A percentile compares a stretch with the other conserved stretches of the same genome.
Evolutionary conservation across 2,888 invertebrate species (phyloP).

Genomic region (Brachyptera risi): DNA sequence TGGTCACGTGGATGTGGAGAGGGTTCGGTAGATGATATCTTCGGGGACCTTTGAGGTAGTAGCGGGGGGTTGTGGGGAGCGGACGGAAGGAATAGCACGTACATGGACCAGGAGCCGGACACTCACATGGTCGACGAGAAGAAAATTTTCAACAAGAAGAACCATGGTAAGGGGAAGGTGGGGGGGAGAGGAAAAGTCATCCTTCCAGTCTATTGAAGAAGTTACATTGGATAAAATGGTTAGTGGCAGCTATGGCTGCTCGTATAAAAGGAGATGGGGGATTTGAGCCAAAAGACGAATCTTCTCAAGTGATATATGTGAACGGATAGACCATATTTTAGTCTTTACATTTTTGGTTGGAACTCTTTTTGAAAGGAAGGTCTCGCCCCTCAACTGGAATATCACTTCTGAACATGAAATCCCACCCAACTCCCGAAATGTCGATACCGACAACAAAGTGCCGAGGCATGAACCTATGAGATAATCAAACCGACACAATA

Average conservation of each 20-base stretch:
- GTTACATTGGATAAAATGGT: slow-evolving; percentile 32
- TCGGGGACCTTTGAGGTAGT: slow-evolving; percentile 11
- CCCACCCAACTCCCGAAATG: neutral
- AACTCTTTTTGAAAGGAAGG: slow-evolving; percentile 20
- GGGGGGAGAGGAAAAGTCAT: slow-evolving; percentile 22
- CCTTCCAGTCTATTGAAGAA: slow-evolving; percentile 32
- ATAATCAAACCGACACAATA: too few relatives aligned
- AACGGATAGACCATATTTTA: slow-evolving; percentile 29
- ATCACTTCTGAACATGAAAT: neutral
- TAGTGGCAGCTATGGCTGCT: slow-evolving; percentile 29
- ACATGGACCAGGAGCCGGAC: slow-evolving; percentile 16
- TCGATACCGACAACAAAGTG: neutral
- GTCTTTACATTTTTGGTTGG: slow-evolving; percentile 27
- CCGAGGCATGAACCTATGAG: slow-evolving; percentile 15
- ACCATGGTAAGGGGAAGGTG: too few relatives aligned
- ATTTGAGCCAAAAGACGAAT: slow-evolving; percentile 18
- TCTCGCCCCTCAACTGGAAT: slow-evolving; percentile 8
- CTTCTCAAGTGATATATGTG: slow-evolving; percentile 28
- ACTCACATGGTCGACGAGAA: slow-evolving; percentile 12
- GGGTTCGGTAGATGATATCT: slow-evolving; percentile 13
- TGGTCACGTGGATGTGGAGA: slow-evolving; percentile 10
- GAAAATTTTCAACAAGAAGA: slow-evolving; percentile 25
- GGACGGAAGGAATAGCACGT: slow-evolving; percentile 12
- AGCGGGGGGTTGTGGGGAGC: neutral
- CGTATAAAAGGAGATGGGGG: slow-evolving; percentile 18